Evolutionary conservation across 64 coral and sea anemone genomes (phyloP).

Genomic region (Dendrophyllia cribrosa): DNA sequence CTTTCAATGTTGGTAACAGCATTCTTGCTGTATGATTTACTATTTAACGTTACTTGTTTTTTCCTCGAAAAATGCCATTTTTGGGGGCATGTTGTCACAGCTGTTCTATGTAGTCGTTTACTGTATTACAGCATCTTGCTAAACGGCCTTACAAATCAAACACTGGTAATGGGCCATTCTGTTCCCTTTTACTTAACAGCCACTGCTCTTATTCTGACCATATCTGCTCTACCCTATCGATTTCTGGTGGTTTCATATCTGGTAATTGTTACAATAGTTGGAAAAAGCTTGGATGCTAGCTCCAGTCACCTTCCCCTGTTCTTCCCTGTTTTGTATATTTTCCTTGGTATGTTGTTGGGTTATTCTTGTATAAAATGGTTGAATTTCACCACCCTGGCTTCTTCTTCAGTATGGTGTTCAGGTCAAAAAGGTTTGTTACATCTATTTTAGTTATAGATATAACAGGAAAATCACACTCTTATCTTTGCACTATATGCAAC

Average conservation of each 20-base stretch:
- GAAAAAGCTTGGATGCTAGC: not conserved
- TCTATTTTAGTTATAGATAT: not conserved
- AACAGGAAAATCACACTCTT: not conserved
- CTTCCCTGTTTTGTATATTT: not conserved
- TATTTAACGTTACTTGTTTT: not conserved
- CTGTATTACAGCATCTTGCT: not conserved
- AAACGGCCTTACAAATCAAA: too few species aligned
- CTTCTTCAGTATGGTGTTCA: not conserved
- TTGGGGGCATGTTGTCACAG: too few species aligned
- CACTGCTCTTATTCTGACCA: not conserved
- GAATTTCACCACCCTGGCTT: not conserved
- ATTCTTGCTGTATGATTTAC: constrained; percentile 2
- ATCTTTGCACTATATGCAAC: not conserved
- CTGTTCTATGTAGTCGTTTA: not conserved
- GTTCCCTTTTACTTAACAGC: not conserved
- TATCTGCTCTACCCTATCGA: not conserved
- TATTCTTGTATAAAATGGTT: not conserved
- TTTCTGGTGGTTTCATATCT: not conserved
- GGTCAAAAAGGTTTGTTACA: not conserved
- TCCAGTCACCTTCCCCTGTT: not conserved
- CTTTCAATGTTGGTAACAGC: not conserved
- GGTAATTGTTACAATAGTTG: not conserved
- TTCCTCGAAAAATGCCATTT: not conserved
- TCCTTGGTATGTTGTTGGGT: not conserved
- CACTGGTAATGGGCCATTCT: too few species aligned